A percentile compares a stretch with the other conserved stretches of the same genome.
phyloP scores from a whole-genome alignment of 2,797 vertebrate species.

The Phataginus tetradactyla region DNA sequence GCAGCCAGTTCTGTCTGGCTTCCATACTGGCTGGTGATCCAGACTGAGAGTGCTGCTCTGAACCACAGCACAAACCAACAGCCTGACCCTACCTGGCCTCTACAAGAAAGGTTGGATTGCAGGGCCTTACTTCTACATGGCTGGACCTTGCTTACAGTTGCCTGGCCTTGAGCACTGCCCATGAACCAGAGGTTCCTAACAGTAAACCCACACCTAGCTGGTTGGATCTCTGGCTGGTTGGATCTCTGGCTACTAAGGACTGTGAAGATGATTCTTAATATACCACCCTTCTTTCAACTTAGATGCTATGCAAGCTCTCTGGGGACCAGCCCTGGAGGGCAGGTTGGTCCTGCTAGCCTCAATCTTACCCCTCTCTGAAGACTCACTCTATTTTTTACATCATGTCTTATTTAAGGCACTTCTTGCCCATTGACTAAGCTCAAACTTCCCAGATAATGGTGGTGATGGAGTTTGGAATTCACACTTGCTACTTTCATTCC shows the following conservation, averaged over 20 bases:
- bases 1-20: not conserved
- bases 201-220: not conserved
- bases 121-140: not conserved
- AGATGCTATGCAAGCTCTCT: not conserved
- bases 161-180: not conserved
- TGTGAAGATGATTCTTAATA: not conserved
- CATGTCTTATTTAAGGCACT: not conserved
- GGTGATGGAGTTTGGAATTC: not conserved
- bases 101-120: not conserved
- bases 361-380: not conserved
- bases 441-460: not conserved
- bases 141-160: not conserved
- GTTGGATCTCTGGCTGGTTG: not conserved
- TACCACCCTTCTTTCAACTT: not conserved
- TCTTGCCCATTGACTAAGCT: not conserved
- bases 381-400: not conserved
- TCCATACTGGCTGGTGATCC: not conserved
- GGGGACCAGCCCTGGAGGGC: not conserved
- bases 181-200: not conserved
- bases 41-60: not conserved
- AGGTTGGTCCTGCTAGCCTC: not conserved
- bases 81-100: not conserved
- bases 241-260: not conserved
- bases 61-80: not conserved
- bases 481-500: not conserved